Percentiles rank a stretch among this genome's conserved stretches.
phyloP scores from a whole-genome alignment of 2,113 vertebrate genomes.

The Odobenus rosmarus region DNA sequence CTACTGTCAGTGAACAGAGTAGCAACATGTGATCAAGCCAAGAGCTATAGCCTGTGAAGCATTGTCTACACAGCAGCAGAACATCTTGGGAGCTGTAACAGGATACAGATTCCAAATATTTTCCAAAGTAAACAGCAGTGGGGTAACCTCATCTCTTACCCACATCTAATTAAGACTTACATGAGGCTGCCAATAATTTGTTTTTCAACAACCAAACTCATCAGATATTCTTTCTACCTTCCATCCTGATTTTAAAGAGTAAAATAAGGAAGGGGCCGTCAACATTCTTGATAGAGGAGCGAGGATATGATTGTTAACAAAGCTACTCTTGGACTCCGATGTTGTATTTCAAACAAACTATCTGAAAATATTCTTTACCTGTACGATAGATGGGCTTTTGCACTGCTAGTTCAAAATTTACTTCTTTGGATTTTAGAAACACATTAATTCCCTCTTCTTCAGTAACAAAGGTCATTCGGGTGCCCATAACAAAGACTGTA shows the following conservation, averaged over 20 bases:
- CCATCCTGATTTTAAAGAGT: background rate
- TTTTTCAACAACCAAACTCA: background rate
- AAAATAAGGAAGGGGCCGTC: background rate
- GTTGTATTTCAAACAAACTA: constrained; percentile 16
- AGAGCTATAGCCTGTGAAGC: background rate
- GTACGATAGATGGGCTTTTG: constrained; percentile 85
- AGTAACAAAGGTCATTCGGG: constrained; percentile 90
- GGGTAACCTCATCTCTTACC: background rate
- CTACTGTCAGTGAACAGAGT: background rate
- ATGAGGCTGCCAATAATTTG: background rate
- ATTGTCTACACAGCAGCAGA: background rate
- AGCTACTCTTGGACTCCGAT: background rate
- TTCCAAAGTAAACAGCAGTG: background rate
- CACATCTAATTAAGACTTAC: background rate
- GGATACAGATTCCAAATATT: background rate
- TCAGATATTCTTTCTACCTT: background rate
- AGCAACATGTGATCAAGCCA: background rate
- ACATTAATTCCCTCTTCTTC: constrained; percentile 86
- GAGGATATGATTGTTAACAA: background rate
- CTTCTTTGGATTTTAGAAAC: constrained; percentile 89
- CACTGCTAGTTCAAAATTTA: constrained; percentile 90
- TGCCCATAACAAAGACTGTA: constrained; percentile 88
- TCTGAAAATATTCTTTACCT: constrained; percentile 83
- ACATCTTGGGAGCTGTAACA: background rate
- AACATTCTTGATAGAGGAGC: background rate